A percentile compares a stretch with the other conserved stretches of the same genome.
Evolutionary conservation across 2,888 invertebrate genomes (phyloP).

Genomic region (Leptinotarsa juncta): DNA sequence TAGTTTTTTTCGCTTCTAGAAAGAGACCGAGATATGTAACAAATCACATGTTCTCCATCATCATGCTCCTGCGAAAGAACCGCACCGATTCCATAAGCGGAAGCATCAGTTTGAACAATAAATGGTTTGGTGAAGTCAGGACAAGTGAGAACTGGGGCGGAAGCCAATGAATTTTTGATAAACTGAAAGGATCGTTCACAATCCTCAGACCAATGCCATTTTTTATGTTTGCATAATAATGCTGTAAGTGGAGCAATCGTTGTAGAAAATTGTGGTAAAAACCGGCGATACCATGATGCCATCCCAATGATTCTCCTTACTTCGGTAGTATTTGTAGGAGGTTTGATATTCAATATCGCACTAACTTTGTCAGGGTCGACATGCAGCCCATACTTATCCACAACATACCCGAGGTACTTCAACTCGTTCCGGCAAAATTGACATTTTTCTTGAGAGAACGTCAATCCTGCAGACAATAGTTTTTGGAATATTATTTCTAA

Average conservation of each 20-base stretch:
- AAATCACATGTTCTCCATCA: slow-evolving; percentile 38
- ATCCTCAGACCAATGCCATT: slow-evolving; percentile 37
- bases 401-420: slow-evolving; percentile 33
- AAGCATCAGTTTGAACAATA: slow-evolving; percentile 45
- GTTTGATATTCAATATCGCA: slow-evolving; percentile 8
- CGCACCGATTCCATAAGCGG: slow-evolving; percentile 40
- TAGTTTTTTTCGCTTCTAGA: slow-evolving; percentile 33
- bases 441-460: slow-evolving; percentile 38
- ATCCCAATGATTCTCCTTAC: slow-evolving; percentile 12
- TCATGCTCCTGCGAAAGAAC: slow-evolving; percentile 36
- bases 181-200: slow-evolving; percentile 35
- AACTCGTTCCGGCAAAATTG: slow-evolving; percentile 29
- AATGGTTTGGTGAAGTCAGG: slow-evolving; percentile 40
- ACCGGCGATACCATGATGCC: slow-evolving; percentile 31
- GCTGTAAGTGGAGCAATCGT: slow-evolving; percentile 34
- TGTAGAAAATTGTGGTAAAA: slow-evolving; percentile 41
- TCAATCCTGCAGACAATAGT: slow-evolving; percentile 45
- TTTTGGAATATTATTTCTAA: slow-evolving; percentile 45
- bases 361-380: slow-evolving; percentile 30
- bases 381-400: slow-evolving; percentile 32
- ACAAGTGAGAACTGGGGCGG: slow-evolving; percentile 39
- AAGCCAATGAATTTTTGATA: slow-evolving; percentile 31
- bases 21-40: slow-evolving; percentile 29
- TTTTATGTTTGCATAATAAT: slow-evolving; percentile 33
- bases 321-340: slow-evolving; percentile 12